Base-by-base conservation (phyloP, 2,797 vertebrate species). In the Scolopax rusticola region DNA sequence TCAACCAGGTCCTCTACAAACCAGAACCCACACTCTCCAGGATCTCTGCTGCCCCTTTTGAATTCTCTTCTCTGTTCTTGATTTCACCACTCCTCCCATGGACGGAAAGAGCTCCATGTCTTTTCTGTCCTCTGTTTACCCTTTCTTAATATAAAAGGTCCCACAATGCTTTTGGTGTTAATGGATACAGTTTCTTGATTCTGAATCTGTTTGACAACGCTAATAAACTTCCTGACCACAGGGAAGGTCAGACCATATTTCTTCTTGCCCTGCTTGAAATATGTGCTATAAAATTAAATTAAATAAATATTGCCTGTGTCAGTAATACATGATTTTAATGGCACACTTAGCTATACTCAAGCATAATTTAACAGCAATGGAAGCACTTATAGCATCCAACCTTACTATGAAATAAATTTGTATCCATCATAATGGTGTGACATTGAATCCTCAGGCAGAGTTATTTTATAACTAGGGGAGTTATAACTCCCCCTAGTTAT, bases 301-400 rank as follows among this genome's bases (percentile, higher is more conserved):
- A 95, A 57, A 80, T 90, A 97, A 97, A 93, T 90, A 95, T 96
- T 92, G 48, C 36, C 56, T 92, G 30, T 94, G 84, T 92, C 95
- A 94, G 88, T 80, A 94, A 91, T 57, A 75, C n/a, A 89, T 43
- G 40, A 92, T 77, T 95, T 96, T 96, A 97, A 96, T 85, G 86
- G 71, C 43, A 61, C 71, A 79, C 84, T 95, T 97, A 96, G 79
- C 65, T 90, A 95, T 41, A 70, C 51, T 57, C 90, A 89, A 67
- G 69, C 89, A 63, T 92, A 91, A 94, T 40, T 94, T 89, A 94
- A 93, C 64, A 88, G 81, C 92, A 92, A 6, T 86, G 41, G 70
- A 92, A 86, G 71, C 41, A 67, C 50, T 97, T 93, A 57, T 2
- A 85, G 27, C 12, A 64, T 75, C 36, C 68, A 45, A 18, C 12